These are phyloP conservation scores for Dermatemys mawii DNA, from an alignment of 2,113 vertebrate species.

Conservation along the genomic window DNA sequence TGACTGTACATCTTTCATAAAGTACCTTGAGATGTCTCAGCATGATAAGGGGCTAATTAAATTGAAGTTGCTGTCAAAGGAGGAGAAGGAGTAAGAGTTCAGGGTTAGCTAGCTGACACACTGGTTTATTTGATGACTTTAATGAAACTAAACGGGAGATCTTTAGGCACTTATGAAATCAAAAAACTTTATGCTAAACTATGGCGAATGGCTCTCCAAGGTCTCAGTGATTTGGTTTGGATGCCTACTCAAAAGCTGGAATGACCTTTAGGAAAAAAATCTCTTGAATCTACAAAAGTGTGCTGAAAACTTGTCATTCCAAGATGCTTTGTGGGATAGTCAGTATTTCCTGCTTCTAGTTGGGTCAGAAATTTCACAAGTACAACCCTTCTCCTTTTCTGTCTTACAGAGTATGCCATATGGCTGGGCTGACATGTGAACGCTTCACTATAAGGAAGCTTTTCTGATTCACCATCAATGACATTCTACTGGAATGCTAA, in stretches of 20 bases:
- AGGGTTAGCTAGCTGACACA: background rate
- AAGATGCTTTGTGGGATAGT: background rate
- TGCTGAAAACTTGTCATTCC: background rate
- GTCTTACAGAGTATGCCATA: background rate
- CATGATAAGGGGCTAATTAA: conserved; percentile 64
- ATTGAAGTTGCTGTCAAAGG: conserved; percentile 33
- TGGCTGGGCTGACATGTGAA: background rate
- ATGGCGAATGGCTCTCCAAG: background rate
- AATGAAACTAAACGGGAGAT: conserved; percentile 16
- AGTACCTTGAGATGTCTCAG: conserved; percentile 37
- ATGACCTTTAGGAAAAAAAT: background rate
- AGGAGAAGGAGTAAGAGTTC: conserved; percentile 35
- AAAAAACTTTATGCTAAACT: conserved; percentile 2
- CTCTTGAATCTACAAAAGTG: background rate
- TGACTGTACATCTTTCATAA: conserved; percentile 22
- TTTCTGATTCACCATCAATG: background rate
- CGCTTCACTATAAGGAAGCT: background rate
- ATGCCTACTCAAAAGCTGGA: background rate
- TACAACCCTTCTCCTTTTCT: conserved; percentile 4
- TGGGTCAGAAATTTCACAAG: background rate
- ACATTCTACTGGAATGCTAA: conserved; percentile 18
- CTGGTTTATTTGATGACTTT: background rate
- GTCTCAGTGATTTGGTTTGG: background rate
- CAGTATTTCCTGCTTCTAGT: background rate
- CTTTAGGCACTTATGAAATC: conserved; percentile 13